Base-by-base conservation (phyloP, 64 coral and sea anemone species). In the Montipora efflorescens region DNA sequence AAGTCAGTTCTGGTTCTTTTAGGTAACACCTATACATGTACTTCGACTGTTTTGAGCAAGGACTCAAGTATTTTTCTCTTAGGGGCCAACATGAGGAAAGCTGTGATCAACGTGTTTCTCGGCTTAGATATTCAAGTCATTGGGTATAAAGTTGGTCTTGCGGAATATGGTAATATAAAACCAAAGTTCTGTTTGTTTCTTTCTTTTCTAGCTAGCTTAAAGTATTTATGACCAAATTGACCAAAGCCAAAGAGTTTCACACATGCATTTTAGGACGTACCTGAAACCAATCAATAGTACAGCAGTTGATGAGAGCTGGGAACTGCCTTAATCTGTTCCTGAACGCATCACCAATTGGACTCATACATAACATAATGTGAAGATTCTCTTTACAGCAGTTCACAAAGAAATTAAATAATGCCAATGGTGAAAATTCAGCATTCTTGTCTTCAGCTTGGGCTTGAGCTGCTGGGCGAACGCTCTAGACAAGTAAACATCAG, bases 221-320 rank as follows among this genome's bases (percentile, higher is more conserved):
- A 36, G 36, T 36, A 36, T 36, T 2, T 36, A 36, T 36, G 36
- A 36, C 36, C 53, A 57, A 57, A 11, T 8, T 8, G 53, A 57
- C 53, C 6, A 57, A 57, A 57, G 53, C 53, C 6, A 57, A 57
- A 57, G 53, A 6, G 53, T 57, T 8, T 57, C 7, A 36, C 36
- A 36, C 16, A 22, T 11, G 10, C 72, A 13, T 47, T 23, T 16
- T 20, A 57, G 61, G 4, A 7, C 44, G 62, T 76, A 95, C 93
- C 93, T 98, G 97, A 81, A 99, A 99, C 97, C 97, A 99, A 72
- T 99, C 97, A 84, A 99, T 99, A 22, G 98, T 99, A 28, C 98
- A 99, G 48, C 98, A 99, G 89, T 99, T 99, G 75, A 99, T 99
- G 9, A 99, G 95, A 2, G 98, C 95, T 20, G 98, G 98, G 20